These are phyloP conservation scores for Andrena flavipes DNA, from an alignment of 2,888 invertebrate species.

Conservation along the genomic window DNA sequence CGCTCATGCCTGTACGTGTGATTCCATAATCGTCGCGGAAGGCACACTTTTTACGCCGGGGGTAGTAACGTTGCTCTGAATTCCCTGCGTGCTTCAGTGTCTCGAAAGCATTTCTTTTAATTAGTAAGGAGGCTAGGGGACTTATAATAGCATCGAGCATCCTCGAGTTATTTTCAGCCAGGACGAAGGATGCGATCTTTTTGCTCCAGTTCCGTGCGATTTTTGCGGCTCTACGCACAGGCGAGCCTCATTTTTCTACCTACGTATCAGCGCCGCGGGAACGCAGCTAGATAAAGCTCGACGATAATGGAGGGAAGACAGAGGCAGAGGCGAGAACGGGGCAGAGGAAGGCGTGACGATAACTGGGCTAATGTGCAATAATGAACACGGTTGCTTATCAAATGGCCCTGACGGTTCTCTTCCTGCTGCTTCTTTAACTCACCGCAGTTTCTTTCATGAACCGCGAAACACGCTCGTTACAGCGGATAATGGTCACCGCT, in stretches of 20 bases:
- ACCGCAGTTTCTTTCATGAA: constrained; percentile 65
- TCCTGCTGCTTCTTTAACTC: constrained; percentile 70
- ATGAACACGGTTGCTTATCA: constrained; percentile 76
- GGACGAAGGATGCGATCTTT: not conserved
- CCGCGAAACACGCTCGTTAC: constrained; percentile 67
- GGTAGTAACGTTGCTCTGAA: not conserved
- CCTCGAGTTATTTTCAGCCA: not conserved
- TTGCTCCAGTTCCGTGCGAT: not conserved
- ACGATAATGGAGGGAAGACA: constrained; percentile 41
- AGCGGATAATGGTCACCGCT: constrained; percentile 51
- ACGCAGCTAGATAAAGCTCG: constrained; percentile 39
- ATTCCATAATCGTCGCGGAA: not conserved
- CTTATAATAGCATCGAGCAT: not conserved
- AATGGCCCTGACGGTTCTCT: constrained; percentile 76
- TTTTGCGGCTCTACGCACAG: constrained; percentile 3
- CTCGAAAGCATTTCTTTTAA: constrained; percentile 48
- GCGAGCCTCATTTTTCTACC: constrained; percentile 24
- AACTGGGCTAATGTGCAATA: constrained; percentile 75
- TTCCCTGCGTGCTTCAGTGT: not conserved
- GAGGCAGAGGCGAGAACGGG: constrained; percentile 59
- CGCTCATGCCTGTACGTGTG: constrained; percentile 21
- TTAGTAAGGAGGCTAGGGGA: constrained; percentile 43
- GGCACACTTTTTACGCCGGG: not conserved
- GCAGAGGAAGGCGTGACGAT: constrained; percentile 71
- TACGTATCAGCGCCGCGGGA: constrained; percentile 22